Base-by-base conservation (phyloP, 2,888 invertebrate species). In the Pyrrhosoma nymphula region DNA sequence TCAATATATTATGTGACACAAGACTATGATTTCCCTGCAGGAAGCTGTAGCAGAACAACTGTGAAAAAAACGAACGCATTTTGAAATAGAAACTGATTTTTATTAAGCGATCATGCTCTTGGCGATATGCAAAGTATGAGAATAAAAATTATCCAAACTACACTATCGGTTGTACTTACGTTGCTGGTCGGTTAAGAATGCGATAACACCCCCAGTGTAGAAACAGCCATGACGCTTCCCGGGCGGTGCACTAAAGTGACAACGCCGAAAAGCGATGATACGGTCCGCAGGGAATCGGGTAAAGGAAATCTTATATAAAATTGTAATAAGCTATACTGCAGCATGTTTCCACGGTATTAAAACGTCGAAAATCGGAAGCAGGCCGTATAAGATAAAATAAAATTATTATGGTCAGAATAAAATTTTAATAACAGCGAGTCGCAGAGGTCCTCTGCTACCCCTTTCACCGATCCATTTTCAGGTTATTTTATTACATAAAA, bases 161-260 rank as follows among this genome's bases (percentile, higher is more conserved):
- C 82, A 35, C 82, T 35, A 82, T 82, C 82, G 82, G 82, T 82
- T 30, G 82, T 82, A 82, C 82, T 82, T 82, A 82, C 82, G 82
- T 82, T 82, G 35, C 30, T 35, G 82, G 30, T 35, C 82, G 35
- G 82, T 82, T 30, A 35, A 6, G 18, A 35, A 82, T 82, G 35
- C 82, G 16, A 82, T 82, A 82, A 82, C 35, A 82, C 82, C 82
- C 82, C 18, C 35, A 35, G 30, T 26, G 82, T 35, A 16, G 82
- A 82, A 82, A 35, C 82, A 82, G 82, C 82, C 35, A 35, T 35
- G 82, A 16, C 82, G 30, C 82, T 18, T 30, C 82, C 18, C 14
- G 82, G 35, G 82, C 18, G 82, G 82, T 26, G 82, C 35, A 35
- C 82, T 30, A 35, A 35, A 82, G 82, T 82, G 82, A 35, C 82